phyloP scores from a whole-genome alignment of 2,888 invertebrate genomes.

The Meteorus colon region DNA sequence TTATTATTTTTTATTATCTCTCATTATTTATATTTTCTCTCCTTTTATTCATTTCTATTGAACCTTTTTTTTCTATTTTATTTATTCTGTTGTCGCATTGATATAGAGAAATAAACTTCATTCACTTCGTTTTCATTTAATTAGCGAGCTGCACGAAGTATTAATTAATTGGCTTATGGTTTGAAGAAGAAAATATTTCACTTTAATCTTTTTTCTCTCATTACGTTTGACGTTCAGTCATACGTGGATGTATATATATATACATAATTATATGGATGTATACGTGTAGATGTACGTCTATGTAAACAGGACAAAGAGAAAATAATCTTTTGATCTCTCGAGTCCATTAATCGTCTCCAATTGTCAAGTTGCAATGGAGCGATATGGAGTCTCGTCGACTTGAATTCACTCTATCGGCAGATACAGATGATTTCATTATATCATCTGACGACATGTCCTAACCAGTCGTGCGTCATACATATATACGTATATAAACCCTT shows the following conservation, averaged over 20 bases:
- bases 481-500: conserved; percentile 4
- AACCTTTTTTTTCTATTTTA: not conserved
- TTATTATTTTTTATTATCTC: conserved; percentile 22
- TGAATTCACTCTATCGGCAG: conserved; percentile 25
- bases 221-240: no score
- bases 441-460: conserved; percentile 32
- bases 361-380: conserved; percentile 27
- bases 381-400: conserved; percentile 17
- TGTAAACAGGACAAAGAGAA: not conserved
- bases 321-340: conserved; percentile 9
- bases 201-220: no score
- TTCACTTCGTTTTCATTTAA: no score
- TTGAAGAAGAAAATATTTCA: no score
- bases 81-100: not conserved
- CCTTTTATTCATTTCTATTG: not conserved
- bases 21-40: conserved; percentile 16
- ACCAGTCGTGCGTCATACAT: conserved; percentile 38
- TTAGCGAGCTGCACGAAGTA: no score
- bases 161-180: no score
- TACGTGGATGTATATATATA: no score
- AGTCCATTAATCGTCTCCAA: conserved; percentile 15
- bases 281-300: not conserved
- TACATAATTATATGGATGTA: no score
- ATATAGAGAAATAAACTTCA: not conserved
- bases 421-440: conserved; percentile 41